These are phyloP conservation scores for Eutolmus rufibarbis DNA, from an alignment of 2,888 invertebrate species.

Conservation along the genomic window DNA sequence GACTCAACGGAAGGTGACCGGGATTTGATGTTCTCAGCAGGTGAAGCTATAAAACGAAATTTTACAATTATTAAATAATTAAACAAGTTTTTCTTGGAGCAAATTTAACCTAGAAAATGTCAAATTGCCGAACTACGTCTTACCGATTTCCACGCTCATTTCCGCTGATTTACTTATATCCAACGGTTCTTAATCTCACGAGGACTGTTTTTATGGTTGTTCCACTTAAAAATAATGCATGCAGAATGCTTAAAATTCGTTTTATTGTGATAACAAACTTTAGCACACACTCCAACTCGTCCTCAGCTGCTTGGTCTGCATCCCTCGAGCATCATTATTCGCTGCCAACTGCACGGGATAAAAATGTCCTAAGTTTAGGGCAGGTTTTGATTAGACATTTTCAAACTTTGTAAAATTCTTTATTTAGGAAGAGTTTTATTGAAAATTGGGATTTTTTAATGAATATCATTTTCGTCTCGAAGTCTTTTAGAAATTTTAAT, in stretches of 20 bases:
- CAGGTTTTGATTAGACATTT: background rate
- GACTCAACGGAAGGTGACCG: constrained; percentile 45
- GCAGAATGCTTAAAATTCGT: background rate
- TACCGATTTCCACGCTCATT: constrained; percentile 19
- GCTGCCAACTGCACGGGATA: background rate
- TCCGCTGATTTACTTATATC: background rate
- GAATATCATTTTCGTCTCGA: background rate
- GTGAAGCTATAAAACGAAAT: background rate
- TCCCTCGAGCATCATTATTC: background rate
- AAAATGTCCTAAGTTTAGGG: background rate
- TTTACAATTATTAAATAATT: background rate
- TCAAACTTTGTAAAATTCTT: background rate
- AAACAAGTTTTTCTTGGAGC: background rate
- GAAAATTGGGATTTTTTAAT: background rate
- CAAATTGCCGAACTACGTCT: constrained; percentile 12
- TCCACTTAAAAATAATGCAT: background rate
- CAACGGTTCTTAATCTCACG: background rate
- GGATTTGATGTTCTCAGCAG: constrained; percentile 10
- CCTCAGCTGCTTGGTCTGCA: background rate
- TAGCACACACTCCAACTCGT: background rate
- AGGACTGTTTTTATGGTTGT: background rate
- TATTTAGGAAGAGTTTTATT: background rate
- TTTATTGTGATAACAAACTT: background rate
- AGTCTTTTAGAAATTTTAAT: background rate
- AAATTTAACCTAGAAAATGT: constrained; percentile 1